Conservation (phyloP, 2,113 vertebrate genomes). For the Charina bottae region DNA sequence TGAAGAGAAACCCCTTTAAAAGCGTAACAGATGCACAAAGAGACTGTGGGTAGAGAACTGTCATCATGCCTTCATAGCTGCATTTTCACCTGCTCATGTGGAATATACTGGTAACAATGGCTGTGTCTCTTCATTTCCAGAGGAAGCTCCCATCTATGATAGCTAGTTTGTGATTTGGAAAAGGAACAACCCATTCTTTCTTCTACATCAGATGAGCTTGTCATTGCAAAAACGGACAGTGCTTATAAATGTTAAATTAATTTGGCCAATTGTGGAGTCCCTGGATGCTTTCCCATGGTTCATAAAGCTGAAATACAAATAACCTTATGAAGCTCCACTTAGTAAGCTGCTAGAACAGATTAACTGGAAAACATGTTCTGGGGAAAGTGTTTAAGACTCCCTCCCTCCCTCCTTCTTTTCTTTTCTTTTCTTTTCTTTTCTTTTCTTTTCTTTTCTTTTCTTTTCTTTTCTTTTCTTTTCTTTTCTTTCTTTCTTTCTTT, state of each 20-base stretch:
- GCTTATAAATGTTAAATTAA: neutral
- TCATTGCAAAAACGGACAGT: neutral
- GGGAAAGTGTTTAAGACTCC: neutral
- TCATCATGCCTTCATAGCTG: conserved; percentile 44
- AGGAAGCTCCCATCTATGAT: neutral
- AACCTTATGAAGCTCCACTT: neutral
- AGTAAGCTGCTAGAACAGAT: neutral
- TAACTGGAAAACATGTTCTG: neutral
- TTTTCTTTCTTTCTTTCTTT: no score
- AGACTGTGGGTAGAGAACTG: conserved; percentile 58
- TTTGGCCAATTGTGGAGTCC: neutral
- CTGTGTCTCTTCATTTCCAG: neutral
- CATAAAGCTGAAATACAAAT: neutral
- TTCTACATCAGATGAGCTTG: conserved; percentile 14
- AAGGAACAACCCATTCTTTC: neutral
- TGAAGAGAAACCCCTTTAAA: conserved; percentile 69
- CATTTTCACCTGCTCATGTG: conserved; percentile 73
- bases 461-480: no score
- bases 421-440: no score
- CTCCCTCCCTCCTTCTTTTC: no score
- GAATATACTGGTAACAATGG: conserved; percentile 61
- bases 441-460: no score
- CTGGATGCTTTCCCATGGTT: neutral
- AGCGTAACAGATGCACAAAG: conserved; percentile 68
- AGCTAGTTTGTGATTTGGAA: neutral